Percentiles rank a stretch among this genome's conserved stretches.
phyloP scores from a whole-genome alignment of 2,797 vertebrate genomes.

The Semaprochilodus insignis region DNA sequence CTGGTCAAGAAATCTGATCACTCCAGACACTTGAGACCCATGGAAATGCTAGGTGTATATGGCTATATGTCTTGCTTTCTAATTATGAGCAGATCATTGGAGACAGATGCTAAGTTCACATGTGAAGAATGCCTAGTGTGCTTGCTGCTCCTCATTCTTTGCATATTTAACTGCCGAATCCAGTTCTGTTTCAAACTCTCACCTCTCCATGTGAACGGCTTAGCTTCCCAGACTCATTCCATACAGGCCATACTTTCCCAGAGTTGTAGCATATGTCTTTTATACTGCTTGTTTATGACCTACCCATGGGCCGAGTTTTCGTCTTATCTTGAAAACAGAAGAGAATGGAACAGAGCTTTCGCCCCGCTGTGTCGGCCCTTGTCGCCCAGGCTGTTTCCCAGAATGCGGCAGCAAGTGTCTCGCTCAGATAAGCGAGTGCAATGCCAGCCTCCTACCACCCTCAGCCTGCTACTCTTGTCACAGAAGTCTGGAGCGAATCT shows the following conservation, averaged over 20 bases:
- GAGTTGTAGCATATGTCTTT: background rate
- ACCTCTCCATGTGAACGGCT: background rate
- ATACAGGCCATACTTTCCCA: background rate
- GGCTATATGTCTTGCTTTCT: background rate
- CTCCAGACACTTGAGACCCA: no score
- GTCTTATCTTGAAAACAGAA: conserved; percentile 20
- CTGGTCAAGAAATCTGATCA: no score
- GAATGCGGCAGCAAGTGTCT: conserved; percentile 17
- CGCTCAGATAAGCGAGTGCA: conserved; percentile 22
- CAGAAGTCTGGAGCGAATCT: conserved; percentile 26
- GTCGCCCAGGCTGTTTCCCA: conserved; percentile 5
- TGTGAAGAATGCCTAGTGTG: background rate
- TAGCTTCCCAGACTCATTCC: background rate
- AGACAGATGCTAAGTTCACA: background rate
- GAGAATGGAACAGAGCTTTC: background rate
- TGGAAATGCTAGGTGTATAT: no score
- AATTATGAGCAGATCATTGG: background rate
- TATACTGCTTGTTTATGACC: background rate
- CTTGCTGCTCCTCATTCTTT: background rate
- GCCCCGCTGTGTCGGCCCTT: background rate
- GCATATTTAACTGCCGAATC: background rate
- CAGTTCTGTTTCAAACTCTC: background rate
- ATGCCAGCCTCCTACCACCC: conserved; percentile 26
- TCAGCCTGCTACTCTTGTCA: conserved; percentile 34
- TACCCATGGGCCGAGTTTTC: background rate